Evolutionary conservation across 1,140 invertebrate genomes (phyloP), one percentile per base, ranked within the genome.

Genomic region (Globodera rostochiensis): DNA sequence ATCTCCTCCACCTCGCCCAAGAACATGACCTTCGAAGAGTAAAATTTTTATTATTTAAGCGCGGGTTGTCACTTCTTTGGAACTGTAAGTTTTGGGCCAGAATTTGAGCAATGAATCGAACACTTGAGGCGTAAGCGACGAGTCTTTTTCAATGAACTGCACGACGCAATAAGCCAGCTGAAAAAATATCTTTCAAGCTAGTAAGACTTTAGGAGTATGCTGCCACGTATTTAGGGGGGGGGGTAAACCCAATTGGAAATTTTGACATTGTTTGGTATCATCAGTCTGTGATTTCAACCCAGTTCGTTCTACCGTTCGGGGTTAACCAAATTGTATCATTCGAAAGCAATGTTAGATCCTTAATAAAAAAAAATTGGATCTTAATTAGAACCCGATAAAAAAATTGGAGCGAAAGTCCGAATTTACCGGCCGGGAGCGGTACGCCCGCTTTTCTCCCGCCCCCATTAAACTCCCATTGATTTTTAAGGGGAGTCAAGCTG

Each of bases 1-100:
- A 92, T 92, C 84, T 92, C 92, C 83, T 92, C 92, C 64, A 92
- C 88, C 84, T 92, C 92, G 79, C 91, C 91, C n/a, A 92, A 84
- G 84, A 92, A 92, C 92, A 92, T 92, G 82, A 89, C 81, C 81
- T 82, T n/a, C 4, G 53, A 49, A 53, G 4, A 47, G n/a, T 74
- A 47, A 45, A 57, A 77, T 7, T 8, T 25, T n/a, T 46, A 67
- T 76, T 70, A 85, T 9, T 46, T 74, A 9, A 45, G 6, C 36
- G 9, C 67, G 47, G n/a, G 7, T 7, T 21, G 4, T 21, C 13
- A 82, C 90, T 88, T 92, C 92, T 88, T 92, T 92, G 80, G 91
- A 91, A 87, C 91, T 91, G 84, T 91, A 91, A 13, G 91, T 92
- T 83, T 92, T 91, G 53, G 92, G 92, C 92, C 92, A 92, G 83